Evolutionary conservation across 2,888 invertebrate species (phyloP), one percentile per base, ranked within the genome.

Genomic region (Celastrina argiolus): DNA sequence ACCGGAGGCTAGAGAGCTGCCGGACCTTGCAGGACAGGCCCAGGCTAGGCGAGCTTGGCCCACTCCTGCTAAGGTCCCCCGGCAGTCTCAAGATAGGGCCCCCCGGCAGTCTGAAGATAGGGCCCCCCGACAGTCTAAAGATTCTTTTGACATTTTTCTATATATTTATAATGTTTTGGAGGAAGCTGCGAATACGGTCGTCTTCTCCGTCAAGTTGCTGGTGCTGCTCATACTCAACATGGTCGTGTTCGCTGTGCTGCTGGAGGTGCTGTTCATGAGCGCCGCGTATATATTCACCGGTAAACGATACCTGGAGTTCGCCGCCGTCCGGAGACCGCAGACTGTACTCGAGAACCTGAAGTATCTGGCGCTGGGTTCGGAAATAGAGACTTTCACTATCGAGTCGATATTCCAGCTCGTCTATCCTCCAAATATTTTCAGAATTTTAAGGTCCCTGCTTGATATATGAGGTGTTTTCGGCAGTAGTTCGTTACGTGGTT

Each of bases 261-360:
- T 74, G 1, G 78, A 88, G 67, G 64, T 80, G 0, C 28, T 82
- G 59, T 88, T 87, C 71, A 66, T 76, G 10, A 69, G 75, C 28
- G 22, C 76, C 12, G 76, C 76, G 14, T 85, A 81, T 65, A 72
- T 77, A 7, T 69, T 79, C 4, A 84, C 87, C 0, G 88, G 87
- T 1, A 74, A 80, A 36, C 67, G 72, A 28, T 78, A 75, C 69
- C 69, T 88, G 2, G 80, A 86, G 73, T 80, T 88, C 34, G 69
- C 63, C 1, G 76, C 85, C 2, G 74, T 79, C 4, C 76, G 71
- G 65, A 61, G 74, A 3, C 79, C 87, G 0, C 70, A 68, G 26
- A 73, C 78, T 1, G 81, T 82, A 81, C 22, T 79, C 3, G 86
- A 85, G 8, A 75, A 69, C 36, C 82, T 79, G 0, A 80, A 74